These are phyloP conservation scores for Trichoplusia ni DNA, from an alignment of 1,140 invertebrate species.

Conservation along the genomic window DNA sequence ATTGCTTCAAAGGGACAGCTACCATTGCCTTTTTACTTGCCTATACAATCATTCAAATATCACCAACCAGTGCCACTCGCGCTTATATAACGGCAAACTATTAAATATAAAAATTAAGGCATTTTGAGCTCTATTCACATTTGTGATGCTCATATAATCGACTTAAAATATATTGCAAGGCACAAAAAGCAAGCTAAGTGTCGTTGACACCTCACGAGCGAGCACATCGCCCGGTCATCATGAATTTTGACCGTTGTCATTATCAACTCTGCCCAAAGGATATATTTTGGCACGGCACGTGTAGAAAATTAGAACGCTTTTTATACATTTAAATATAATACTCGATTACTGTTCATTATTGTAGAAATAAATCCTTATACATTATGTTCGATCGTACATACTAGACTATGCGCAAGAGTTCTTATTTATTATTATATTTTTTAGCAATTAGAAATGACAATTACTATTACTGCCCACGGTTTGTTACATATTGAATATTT, in stretches of 20 bases:
- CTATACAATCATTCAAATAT: no score
- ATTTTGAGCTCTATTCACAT: neutral
- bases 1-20: no score
- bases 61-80: no score
- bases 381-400: neutral
- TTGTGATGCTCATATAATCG: neutral
- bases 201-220: neutral
- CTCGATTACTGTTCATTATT: constrained; percentile 20
- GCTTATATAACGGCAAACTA: neutral
- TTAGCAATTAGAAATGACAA: no score
- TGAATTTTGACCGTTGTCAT: neutral
- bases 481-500: no score
- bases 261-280: neutral
- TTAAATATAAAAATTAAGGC: neutral
- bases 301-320: constrained; percentile 47
- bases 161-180: constrained; percentile 4
- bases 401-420: neutral
- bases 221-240: neutral
- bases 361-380: constrained; percentile 16
- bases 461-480: no score
- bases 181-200: constrained; percentile 2
- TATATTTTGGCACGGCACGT: constrained; percentile 49
- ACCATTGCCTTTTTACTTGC: no score
- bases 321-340: constrained; percentile 31
- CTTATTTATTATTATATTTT: neutral